These are phyloP conservation scores for Embiotoca jacksoni DNA, from an alignment of 2,113 vertebrate genomes.

Conservation along the genomic window DNA sequence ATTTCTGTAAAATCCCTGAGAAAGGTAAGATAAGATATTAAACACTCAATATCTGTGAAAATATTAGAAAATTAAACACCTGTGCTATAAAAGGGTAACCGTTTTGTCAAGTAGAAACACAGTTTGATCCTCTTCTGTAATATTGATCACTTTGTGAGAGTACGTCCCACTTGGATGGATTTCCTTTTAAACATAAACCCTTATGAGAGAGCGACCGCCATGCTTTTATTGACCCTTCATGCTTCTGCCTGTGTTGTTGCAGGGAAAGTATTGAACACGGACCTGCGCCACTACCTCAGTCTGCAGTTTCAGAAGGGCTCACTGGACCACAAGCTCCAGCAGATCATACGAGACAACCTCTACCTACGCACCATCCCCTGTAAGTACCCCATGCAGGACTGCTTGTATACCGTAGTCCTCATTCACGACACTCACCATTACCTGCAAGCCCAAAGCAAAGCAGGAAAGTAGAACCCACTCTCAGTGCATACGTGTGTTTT, in stretches of 20 bases:
- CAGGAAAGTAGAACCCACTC: constrained; percentile 23
- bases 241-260: constrained; percentile 51
- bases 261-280: constrained; percentile 99
- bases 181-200: constrained; percentile 20
- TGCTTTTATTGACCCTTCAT: constrained; percentile 52
- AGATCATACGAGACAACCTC: constrained; percentile 98
- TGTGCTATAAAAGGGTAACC: background rate
- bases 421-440: background rate
- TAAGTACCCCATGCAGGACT: constrained; percentile 80
- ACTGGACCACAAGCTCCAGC: constrained; percentile 97
- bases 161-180: constrained; percentile 41
- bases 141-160: constrained; percentile 31
- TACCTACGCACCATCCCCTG: constrained; percentile 98
- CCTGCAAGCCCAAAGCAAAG: background rate
- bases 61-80: background rate
- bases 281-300: constrained; percentile 97
- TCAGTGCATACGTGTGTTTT: constrained; percentile 15
- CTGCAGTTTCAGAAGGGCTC: constrained; percentile 99
- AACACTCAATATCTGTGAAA: background rate
- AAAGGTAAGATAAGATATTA: background rate
- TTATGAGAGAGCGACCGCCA: background rate
- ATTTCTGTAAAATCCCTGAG: background rate
- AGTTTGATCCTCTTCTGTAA: constrained; percentile 6
- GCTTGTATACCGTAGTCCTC: background rate
- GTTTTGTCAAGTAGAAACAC: constrained; percentile 5